phyloP scores from a whole-genome alignment of 1,140 invertebrate genomes.

The Brevipalpus yothersi region DNA sequence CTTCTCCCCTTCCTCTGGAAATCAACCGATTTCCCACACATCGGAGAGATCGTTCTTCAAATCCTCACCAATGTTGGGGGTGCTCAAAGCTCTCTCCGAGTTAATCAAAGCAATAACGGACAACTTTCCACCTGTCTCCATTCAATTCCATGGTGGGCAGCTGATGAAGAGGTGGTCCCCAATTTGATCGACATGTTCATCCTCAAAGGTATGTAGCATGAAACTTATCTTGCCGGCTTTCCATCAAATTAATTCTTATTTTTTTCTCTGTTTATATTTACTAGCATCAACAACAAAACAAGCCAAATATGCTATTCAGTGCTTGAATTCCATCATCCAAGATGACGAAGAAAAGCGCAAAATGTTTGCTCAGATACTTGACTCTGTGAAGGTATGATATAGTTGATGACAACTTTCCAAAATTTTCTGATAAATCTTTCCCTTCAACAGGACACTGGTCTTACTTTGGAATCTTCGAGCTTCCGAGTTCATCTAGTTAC shows the following conservation, averaged over 20 bases:
- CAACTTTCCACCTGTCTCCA: background rate
- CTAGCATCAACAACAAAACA: conserved; percentile 49
- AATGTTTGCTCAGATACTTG: conserved; percentile 63
- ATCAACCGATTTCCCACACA: conserved; percentile 42
- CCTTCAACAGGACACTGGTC: conserved; percentile 13
- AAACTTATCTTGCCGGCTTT: background rate
- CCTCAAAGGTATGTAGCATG: conserved; percentile 3
- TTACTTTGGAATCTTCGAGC: conserved; percentile 49
- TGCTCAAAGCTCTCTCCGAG: conserved; percentile 4
- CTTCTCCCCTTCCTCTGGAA: conserved; percentile 40
- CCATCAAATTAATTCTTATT: conserved; percentile 24
- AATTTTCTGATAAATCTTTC: background rate
- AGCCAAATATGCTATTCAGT: conserved; percentile 81
- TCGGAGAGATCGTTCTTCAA: conserved; percentile 36
- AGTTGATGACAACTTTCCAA: background rate
- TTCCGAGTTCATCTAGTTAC: conserved; percentile 80
- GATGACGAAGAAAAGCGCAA: conserved; percentile 32
- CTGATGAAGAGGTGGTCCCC: conserved; percentile 6
- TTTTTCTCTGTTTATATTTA: conserved; percentile 25
- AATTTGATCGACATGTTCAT: conserved; percentile 8
- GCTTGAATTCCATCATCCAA: conserved; percentile 51
- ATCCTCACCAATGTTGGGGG: conserved; percentile 23
- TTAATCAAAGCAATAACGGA: background rate
- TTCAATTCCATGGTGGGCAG: conserved; percentile 10
- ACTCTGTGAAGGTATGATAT: conserved; percentile 23